Conservation (phyloP, 2,797 vertebrate genomes). For the Gymnoscopelus microlampas region DNA sequence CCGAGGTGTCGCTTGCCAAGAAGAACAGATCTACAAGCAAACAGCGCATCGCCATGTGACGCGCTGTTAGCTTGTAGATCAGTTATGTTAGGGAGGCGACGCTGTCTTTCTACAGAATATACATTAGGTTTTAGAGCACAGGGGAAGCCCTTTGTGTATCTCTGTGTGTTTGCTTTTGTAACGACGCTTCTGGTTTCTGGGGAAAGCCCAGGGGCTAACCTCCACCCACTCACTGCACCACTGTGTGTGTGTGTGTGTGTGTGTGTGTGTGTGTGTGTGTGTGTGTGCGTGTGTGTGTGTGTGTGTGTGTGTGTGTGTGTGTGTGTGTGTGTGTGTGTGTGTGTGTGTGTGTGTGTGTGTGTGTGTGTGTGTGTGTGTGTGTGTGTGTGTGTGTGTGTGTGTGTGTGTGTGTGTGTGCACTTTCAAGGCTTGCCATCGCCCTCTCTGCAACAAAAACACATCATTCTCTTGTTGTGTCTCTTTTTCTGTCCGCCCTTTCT, state of each 20-base stretch:
- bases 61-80: too few relatives aligned
- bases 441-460: slow-evolving; percentile 30
- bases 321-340: slow-evolving; percentile 40
- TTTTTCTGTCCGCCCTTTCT: slow-evolving; percentile 27
- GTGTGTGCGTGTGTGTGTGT: too few relatives aligned
- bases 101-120: too few relatives aligned
- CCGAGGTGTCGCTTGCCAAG: too few relatives aligned
- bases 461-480: slow-evolving; percentile 7
- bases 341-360: too few relatives aligned
- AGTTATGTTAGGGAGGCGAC: too few relatives aligned
- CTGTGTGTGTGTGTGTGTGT: slow-evolving; percentile 19
- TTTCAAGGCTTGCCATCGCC: slow-evolving; percentile 45
- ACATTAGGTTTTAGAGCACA: slow-evolving; percentile 21
- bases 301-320: slow-evolving; percentile 5
- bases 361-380: neutral
- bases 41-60: too few relatives aligned
- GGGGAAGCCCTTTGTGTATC: slow-evolving; percentile 69
- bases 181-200: slow-evolving; percentile 70
- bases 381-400: slow-evolving; percentile 9
- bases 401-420: slow-evolving; percentile 19
- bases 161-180: slow-evolving; percentile 72
- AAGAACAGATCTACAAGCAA: too few relatives aligned
- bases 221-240: slow-evolving; percentile 67
- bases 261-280: slow-evolving; percentile 30
- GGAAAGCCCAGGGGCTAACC: slow-evolving; percentile 76